phyloP scores from a whole-genome alignment of 2,113 vertebrate genomes.

The Agelaius tricolor region DNA sequence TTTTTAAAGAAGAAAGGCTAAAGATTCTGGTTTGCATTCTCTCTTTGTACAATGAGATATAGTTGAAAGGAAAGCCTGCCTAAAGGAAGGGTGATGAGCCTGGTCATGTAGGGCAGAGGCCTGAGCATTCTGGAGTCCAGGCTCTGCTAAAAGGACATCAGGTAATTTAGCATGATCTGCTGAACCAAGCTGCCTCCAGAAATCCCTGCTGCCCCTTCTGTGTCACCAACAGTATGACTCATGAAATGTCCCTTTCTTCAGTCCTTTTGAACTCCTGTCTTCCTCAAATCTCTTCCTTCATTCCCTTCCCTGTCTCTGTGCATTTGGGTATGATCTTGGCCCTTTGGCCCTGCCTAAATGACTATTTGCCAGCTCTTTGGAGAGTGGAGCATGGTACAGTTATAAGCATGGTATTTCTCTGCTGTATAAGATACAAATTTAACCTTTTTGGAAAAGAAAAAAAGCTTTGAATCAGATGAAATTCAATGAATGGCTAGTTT shows the following conservation, averaged over 20 bases:
- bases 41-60: neutral
- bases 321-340: neutral
- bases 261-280: neutral
- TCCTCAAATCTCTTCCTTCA: neutral
- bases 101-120: neutral
- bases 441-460: neutral
- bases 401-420: neutral
- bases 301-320: neutral
- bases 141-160: neutral
- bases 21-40: neutral
- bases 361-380: neutral
- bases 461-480: neutral
- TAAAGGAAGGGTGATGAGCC: neutral
- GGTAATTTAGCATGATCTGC: neutral
- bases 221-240: neutral
- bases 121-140: neutral
- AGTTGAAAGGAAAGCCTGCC: neutral
- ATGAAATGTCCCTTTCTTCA: neutral
- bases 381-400: neutral
- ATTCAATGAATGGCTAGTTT: neutral
- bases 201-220: neutral
- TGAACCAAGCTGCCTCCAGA: neutral
- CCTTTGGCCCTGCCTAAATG: neutral
- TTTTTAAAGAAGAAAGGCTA: neutral
- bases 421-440: neutral